Evolutionary conservation across 92 coral and sea anemone species (phyloP), one percentile per base, ranked within the genome.

Genomic region (Hydrozoanthus gracilis): DNA sequence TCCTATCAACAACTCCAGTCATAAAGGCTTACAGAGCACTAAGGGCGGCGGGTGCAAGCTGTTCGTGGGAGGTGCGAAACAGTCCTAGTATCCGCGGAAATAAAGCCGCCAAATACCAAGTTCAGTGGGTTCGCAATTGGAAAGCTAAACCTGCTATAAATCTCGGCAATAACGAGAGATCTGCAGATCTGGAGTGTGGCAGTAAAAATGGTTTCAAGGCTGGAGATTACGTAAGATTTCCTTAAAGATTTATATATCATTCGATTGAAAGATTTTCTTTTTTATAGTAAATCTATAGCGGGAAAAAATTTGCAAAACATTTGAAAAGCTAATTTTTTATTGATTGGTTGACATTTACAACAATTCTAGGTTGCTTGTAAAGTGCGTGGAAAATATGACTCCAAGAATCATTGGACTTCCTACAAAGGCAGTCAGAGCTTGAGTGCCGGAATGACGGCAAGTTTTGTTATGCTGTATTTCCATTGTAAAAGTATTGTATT

Each of bases 341-440:
- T 54, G 60, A 8, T 54, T 2, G 3, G 60, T 54, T 8, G 13
- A 2, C 13, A 6, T 62, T 72, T 47, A 11, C 46, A 72, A 3
- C 20, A 3, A 8, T 54, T 54, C 60, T 13, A 76, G 82, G 82
- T 76, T 12, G 11, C 16, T 4, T 76, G 82, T 39, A 76, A n/a
- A 76, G 82, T 76, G 5, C 82, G 82, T 27, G 82, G 82, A 4
- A 76, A 54, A 17, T 76, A 6, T 76, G 64, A 76, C 52, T 56
- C n/a, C 7, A 76, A 76, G 62, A 17, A 76, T 2, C 82, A 76
- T 13, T 76, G 82, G 82, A 76, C 66, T 27, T 76, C 82, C 14
- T 50, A 76, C 54, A 27, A 46, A 76, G 8, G 64, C 20, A 76
- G 82, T 52, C 65, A 51, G 66, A 46, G 52, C 47, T 51, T 54